Percentiles rank a stretch among this genome's conserved stretches.
phyloP scores from a whole-genome alignment of 2,888 invertebrate species.

The Drosophila hawaiiensis region DNA sequence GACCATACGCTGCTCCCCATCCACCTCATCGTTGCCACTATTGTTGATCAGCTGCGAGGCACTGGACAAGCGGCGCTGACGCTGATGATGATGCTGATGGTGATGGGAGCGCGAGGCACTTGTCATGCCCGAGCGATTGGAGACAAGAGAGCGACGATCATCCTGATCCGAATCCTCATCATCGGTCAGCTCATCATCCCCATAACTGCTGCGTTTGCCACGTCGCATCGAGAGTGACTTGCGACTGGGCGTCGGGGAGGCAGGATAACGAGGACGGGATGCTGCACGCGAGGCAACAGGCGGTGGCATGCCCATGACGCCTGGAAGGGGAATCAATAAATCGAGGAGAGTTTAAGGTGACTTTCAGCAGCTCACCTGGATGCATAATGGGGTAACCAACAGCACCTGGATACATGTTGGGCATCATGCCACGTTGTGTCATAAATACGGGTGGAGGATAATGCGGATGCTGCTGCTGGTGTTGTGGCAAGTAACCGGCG shows the following conservation, averaged over 20 bases:
- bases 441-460: constrained; percentile 85
- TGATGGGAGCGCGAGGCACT: constrained; percentile 69
- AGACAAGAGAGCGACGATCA: constrained; percentile 84
- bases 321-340: constrained; percentile 31
- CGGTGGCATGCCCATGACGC: constrained; percentile 82
- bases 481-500: constrained; percentile 84
- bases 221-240: constrained; percentile 88
- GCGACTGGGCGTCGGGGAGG: constrained; percentile 90
- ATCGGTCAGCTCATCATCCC: constrained; percentile 86
- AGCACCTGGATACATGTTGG: constrained; percentile 82
- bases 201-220: constrained; percentile 85
- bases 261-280: constrained; percentile 88
- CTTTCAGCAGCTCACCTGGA: constrained; percentile 70
- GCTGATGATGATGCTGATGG: constrained; percentile 59
- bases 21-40: constrained; percentile 70
- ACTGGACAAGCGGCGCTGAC: constrained; percentile 79
- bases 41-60: constrained; percentile 80
- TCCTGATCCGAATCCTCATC: constrained; percentile 89
- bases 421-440: constrained; percentile 82
- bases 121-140: constrained; percentile 83
- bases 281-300: constrained; percentile 85
- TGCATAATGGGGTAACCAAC: constrained; percentile 85
- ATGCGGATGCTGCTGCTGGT: constrained; percentile 80
- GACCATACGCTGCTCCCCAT: constrained; percentile 48
- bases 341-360: no score